These are phyloP conservation scores for Lamprologus speciosus DNA, from an alignment of 2,113 vertebrate genomes.

Conservation along the genomic window DNA sequence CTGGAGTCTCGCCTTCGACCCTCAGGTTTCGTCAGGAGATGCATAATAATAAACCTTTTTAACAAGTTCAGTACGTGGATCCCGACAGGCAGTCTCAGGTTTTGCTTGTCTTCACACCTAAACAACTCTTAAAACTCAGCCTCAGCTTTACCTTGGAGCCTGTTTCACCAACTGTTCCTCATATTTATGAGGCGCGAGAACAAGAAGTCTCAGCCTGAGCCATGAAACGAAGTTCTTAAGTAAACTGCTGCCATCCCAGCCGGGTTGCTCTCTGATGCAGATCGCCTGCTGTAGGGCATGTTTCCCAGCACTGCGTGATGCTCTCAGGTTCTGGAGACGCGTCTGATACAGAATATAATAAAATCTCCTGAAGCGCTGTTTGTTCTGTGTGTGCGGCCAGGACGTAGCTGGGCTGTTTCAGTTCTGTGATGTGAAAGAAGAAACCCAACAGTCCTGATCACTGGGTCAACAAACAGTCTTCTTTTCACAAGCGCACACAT, in stretches of 20 bases:
- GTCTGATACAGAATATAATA: background rate
- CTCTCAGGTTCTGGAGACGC: background rate
- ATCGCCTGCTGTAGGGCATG: background rate
- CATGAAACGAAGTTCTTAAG: background rate
- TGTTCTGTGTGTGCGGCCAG: background rate
- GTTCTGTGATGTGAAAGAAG: background rate
- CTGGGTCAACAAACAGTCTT: background rate
- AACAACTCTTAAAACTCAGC: background rate
- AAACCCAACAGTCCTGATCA: background rate
- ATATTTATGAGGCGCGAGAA: slow-evolving; percentile 11
- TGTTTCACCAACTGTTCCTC: background rate
- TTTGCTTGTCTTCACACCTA: background rate
- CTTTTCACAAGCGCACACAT: background rate
- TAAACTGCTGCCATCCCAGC: background rate
- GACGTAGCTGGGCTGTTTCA: background rate
- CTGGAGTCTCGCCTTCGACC: background rate
- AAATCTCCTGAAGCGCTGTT: background rate
- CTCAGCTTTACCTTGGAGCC: background rate
- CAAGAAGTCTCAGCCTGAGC: background rate
- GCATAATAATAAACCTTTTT: background rate
- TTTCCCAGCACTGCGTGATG: background rate
- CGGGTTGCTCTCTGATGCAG: background rate
- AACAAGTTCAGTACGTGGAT: background rate
- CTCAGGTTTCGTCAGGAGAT: background rate
- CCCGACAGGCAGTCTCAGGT: background rate